A percentile compares a stretch with the other conserved stretches of the same genome.
phyloP scores from a whole-genome alignment of 2,113 vertebrate genomes.

The Eulemur macaco region DNA sequence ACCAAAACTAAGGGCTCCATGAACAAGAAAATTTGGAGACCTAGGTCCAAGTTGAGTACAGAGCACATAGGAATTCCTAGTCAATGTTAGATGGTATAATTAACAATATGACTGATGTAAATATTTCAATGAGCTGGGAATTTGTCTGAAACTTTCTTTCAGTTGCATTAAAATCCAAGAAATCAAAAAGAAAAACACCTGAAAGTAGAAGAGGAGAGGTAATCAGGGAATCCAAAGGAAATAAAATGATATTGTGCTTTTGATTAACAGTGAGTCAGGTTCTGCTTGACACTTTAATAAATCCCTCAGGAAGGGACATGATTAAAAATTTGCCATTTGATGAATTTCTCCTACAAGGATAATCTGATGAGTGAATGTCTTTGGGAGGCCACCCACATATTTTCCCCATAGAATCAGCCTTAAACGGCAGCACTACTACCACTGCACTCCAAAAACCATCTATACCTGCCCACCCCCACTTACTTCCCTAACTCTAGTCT shows the following conservation, averaged over 20 bases:
- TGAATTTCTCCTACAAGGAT: neutral
- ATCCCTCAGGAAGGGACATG: neutral
- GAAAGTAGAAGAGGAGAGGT: neutral
- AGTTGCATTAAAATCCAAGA: slow-evolving; percentile 28
- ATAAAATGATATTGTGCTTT: slow-evolving; percentile 7
- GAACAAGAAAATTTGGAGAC: slow-evolving; percentile 10
- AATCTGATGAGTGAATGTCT: neutral
- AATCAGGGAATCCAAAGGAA: slow-evolving; percentile 17
- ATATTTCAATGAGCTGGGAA: slow-evolving; percentile 14
- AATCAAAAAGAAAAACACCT: neutral
- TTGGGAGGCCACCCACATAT: neutral
- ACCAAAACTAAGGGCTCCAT: neutral
- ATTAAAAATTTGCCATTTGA: slow-evolving; percentile 4
- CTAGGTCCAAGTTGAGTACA: neutral
- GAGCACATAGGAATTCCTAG: neutral
- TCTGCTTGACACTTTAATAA: slow-evolving; percentile 1
- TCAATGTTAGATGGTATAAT: neutral
- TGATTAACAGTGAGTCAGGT: neutral
- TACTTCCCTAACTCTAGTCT: neutral
- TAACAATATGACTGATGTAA: neutral
- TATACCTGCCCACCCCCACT: neutral
- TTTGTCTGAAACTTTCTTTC: neutral
- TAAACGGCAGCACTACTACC: neutral
- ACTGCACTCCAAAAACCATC: neutral
- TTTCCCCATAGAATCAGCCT: neutral